phyloP scores from a whole-genome alignment of 2,888 invertebrate genomes.

The Seira musarum region DNA sequence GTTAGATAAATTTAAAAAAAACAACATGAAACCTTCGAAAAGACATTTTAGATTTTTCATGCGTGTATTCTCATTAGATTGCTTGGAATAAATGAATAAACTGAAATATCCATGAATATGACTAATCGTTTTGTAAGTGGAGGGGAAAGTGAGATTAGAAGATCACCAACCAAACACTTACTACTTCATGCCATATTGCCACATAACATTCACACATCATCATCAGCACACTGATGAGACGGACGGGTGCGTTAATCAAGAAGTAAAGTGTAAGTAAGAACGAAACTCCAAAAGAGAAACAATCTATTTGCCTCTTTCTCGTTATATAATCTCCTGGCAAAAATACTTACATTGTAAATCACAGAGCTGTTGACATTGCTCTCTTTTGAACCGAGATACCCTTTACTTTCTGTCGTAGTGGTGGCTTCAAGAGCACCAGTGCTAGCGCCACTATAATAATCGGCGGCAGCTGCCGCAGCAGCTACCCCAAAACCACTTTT shows the following conservation, averaged over 20 bases:
- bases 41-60: too few species aligned
- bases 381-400: conserved; percentile 60
- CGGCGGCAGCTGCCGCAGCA: conserved; percentile 40
- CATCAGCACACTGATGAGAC: not conserved
- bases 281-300: not conserved
- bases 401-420: conserved; percentile 35
- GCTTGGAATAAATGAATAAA: too few species aligned
- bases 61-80: too few species aligned
- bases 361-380: conserved; percentile 60
- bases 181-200: not conserved
- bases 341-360: conserved; percentile 65
- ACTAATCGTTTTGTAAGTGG: too few species aligned
- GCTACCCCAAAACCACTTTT: conserved; percentile 34
- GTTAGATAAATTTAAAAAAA: too few species aligned
- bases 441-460: conserved; percentile 47
- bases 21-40: too few species aligned
- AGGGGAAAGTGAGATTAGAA: not conserved
- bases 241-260: not conserved
- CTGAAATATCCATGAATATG: too few species aligned
- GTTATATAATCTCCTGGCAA: not conserved
- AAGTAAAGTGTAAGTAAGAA: not conserved
- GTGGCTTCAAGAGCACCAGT: conserved; percentile 25
- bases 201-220: not conserved
- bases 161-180: too few species aligned
- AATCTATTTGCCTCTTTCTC: too few species aligned